Conservation (phyloP, 2,113 vertebrate species). For the Cisticola juncidis region DNA sequence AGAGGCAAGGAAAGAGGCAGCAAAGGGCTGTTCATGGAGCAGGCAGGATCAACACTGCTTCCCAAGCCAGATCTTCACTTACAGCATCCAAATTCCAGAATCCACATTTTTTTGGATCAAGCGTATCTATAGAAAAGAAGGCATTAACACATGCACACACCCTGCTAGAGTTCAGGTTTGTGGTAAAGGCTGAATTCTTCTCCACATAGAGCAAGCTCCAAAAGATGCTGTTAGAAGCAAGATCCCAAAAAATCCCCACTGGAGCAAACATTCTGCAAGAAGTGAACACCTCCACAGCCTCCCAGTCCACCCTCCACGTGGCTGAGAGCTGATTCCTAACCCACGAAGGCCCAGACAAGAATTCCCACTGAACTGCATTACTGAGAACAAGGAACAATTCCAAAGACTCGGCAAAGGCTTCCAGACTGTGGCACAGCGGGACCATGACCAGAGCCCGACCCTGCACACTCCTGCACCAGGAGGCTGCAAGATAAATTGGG, state of each 20-base stretch:
- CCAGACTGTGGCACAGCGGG: neutral
- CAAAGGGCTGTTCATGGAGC: neutral
- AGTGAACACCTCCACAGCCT: neutral
- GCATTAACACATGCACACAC: neutral
- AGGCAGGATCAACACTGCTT: neutral
- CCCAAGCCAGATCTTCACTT: neutral
- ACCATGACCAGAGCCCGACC: neutral
- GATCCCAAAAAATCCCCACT: neutral
- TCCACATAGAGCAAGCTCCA: neutral
- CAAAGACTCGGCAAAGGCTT: neutral
- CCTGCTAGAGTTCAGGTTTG: neutral
- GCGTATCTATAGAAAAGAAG: neutral
- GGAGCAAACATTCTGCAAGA: neutral
- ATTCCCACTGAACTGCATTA: neutral
- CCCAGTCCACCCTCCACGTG: neutral
- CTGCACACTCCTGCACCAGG: accelerated
- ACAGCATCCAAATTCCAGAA: neutral
- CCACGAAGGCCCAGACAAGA: neutral
- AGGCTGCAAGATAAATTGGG: neutral
- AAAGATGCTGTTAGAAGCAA: neutral
- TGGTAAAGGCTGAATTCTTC: neutral
- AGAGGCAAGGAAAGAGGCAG: neutral
- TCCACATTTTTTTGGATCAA: neutral
- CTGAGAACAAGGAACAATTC: neutral
- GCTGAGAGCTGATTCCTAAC: neutral